phyloP scores from a whole-genome alignment of 2,888 invertebrate genomes.

The Augiades crinisus region DNA sequence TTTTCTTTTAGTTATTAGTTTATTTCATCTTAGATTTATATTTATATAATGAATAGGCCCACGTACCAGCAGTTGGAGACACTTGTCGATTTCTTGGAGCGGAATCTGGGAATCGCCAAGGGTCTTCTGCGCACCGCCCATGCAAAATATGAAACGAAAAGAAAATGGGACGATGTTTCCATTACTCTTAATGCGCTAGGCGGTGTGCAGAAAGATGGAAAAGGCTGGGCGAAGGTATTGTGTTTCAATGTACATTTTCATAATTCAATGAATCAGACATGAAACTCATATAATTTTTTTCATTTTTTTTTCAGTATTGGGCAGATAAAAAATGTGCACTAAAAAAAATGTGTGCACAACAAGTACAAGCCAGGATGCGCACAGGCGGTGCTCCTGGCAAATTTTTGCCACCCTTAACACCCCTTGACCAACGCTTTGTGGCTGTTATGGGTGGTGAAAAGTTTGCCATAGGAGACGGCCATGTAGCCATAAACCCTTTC shows the following conservation, averaged over 20 bases:
- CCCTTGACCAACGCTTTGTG: neutral
- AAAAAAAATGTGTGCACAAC: neutral
- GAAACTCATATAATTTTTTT: neutral
- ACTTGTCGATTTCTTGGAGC: conserved; percentile 20
- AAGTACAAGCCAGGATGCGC: neutral
- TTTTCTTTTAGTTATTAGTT: too few species aligned
- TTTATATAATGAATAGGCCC: too few species aligned
- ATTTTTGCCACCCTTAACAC: neutral
- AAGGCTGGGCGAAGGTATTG: neutral
- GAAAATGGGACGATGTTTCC: conserved; percentile 3
- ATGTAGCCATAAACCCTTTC: too few species aligned
- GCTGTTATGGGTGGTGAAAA: neutral
- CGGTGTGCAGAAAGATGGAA: conserved; percentile 25
- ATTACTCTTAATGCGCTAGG: conserved; percentile 18
- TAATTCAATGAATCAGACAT: neutral
- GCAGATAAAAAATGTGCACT: neutral
- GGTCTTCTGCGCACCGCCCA: conserved; percentile 20
- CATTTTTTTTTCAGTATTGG: neutral
- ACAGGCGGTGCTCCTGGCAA: neutral
- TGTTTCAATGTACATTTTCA: neutral
- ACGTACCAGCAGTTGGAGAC: conserved; percentile 7
- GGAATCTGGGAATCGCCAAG: conserved; percentile 25
- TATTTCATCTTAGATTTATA: too few species aligned
- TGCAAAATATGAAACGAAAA: conserved; percentile 5
- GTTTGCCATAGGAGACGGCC: too few species aligned